phyloP scores from a whole-genome alignment of 1,140 invertebrate genomes.

The Drosophila trapezifrons region DNA sequence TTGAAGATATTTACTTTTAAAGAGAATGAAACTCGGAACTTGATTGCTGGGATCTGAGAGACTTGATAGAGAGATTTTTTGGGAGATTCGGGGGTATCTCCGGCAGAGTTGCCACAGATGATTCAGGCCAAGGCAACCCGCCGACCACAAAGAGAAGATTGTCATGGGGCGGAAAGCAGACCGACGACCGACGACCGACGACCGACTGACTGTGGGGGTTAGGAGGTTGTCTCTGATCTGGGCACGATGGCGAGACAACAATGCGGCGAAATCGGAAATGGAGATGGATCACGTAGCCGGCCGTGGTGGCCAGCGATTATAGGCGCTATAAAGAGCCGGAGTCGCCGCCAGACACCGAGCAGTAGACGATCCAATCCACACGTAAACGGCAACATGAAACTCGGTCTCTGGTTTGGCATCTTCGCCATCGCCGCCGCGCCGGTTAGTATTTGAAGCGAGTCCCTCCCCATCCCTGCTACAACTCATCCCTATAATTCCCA shows the following conservation, averaged over 20 bases:
- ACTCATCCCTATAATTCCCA: conserved; percentile 4
- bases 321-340: conserved; percentile 75
- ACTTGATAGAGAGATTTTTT: not conserved
- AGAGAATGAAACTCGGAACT: not conserved
- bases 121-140: conserved; percentile 35
- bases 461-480: not conserved
- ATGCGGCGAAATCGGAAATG: conserved; percentile 69
- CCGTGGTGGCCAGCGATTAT: conserved; percentile 55
- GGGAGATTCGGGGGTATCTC: not conserved
- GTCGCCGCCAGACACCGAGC: conserved; percentile 51
- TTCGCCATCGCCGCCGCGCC: conserved; percentile 77
- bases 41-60: too few species aligned
- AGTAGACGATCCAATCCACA: conserved; percentile 72
- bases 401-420: conserved; percentile 77
- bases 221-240: conserved; percentile 37
- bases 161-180: conserved; percentile 27
- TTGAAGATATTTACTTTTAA: not conserved
- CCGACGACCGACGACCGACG: not conserved
- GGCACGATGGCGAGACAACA: conserved; percentile 51
- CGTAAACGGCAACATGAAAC: conserved; percentile 70
- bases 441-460: conserved; percentile 57
- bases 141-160: conserved; percentile 30
- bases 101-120: conserved; percentile 2
- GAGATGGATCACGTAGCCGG: conserved; percentile 71
- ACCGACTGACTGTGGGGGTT: conserved; percentile 7